A percentile compares a stretch with the other conserved stretches of the same genome.
phyloP scores from a whole-genome alignment of 2,888 invertebrate genomes.

The Operophtera brumata region DNA sequence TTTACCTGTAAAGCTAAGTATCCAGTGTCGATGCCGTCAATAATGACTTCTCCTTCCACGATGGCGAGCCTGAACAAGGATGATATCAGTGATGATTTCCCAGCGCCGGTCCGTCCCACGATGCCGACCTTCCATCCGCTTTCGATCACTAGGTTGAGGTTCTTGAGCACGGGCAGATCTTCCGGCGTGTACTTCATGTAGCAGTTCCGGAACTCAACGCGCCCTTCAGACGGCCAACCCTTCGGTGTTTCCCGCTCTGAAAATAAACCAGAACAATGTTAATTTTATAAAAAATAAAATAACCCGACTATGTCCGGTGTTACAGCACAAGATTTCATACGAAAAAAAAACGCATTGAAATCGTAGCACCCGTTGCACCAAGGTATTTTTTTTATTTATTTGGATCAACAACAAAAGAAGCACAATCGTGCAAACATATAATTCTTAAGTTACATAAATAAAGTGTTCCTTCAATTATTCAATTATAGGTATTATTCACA shows the following conservation, averaged over 20 bases:
- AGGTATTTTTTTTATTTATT: too few relatives aligned
- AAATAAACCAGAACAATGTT: constrained; percentile 26
- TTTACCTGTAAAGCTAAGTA: constrained; percentile 61
- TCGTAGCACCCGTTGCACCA: too few relatives aligned
- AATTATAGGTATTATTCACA: too few relatives aligned
- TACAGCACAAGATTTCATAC: too few relatives aligned
- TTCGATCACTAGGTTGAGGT: constrained; percentile 84
- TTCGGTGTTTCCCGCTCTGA: constrained; percentile 76
- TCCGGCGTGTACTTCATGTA: constrained; percentile 84
- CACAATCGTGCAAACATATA: too few relatives aligned
- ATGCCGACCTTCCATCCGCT: constrained; percentile 88
- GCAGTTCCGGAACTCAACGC: constrained; percentile 82
- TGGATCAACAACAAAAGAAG: too few relatives aligned
- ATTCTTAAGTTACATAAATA: too few relatives aligned
- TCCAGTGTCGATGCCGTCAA: constrained; percentile 83
- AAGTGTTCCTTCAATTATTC: too few relatives aligned
- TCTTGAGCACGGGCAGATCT: constrained; percentile 85
- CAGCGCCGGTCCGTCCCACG: constrained; percentile 92
- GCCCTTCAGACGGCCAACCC: constrained; percentile 86
- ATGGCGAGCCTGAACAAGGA: constrained; percentile 89
- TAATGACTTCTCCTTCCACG: constrained; percentile 84
- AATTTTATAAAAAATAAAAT: too few relatives aligned
- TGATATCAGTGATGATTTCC: constrained; percentile 89
- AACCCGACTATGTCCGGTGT: too few relatives aligned
- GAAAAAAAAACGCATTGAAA: too few relatives aligned